These are phyloP conservation scores for Threskiornis aethiopicus DNA, from an alignment of 2,797 vertebrate species.

Conservation along the genomic window DNA sequence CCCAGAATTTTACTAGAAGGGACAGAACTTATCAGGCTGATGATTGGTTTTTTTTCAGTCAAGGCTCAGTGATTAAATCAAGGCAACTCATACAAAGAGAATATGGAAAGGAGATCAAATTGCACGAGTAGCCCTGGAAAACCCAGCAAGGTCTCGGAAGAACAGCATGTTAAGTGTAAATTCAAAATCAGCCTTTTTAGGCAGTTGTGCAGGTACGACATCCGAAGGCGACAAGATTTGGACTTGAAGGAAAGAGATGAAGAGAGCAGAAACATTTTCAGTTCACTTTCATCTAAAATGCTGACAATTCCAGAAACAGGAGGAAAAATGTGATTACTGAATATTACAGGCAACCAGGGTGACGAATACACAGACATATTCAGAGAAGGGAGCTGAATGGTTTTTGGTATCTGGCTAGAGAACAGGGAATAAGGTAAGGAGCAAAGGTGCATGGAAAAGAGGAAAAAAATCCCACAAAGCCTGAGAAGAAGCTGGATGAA, in stretches of 20 bases:
- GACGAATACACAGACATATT: background rate
- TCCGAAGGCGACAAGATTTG: background rate
- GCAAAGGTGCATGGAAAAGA: no score
- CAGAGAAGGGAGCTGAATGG: background rate
- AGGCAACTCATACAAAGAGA: background rate
- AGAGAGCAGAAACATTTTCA: background rate
- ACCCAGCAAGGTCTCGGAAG: no score
- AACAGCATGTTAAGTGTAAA: background rate
- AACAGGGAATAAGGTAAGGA: background rate
- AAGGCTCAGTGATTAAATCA: background rate
- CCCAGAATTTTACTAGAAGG: background rate
- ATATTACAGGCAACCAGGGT: background rate
- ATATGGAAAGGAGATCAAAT: background rate
- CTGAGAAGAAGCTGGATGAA: background rate
- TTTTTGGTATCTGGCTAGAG: background rate
- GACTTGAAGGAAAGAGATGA: no score
- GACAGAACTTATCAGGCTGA: background rate
- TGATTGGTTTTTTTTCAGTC: background rate
- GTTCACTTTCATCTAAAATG: background rate
- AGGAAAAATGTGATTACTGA: background rate
- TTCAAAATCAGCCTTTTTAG: no score
- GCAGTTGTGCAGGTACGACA: background rate
- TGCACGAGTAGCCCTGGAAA: background rate
- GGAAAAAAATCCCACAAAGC: background rate
- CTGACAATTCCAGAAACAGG: background rate